Evolutionary conservation across 2,888 invertebrate genomes (phyloP), one percentile per base, ranked within the genome.

Genomic region (Cataglyphis rosenhaueri): DNA sequence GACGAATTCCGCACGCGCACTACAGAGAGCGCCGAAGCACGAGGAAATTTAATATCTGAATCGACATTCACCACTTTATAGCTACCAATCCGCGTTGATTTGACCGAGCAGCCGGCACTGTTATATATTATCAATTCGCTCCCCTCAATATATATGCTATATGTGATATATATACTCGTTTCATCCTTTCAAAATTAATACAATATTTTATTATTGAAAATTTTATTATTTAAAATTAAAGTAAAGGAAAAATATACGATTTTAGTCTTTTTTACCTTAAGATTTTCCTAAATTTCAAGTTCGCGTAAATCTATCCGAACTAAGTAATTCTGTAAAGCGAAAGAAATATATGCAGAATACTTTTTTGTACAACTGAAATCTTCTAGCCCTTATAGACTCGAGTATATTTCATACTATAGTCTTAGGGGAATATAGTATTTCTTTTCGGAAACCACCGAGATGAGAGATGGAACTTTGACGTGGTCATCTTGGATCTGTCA

Each of bases 11-110:
- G 65, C 18, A 70, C 59, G 65, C 41, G 84, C 57, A 57, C 66
- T 78, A 82, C 73, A 68, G 79, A 29, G 44, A 32, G 64, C 71
- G 75, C 65, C 75, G 70, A 32, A 59, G 21, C 32, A 65, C 75
- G 82, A 84, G 87, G 81, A 86, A 88, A 88, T 91, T 90, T 88
- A 91, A 90, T 90, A 90, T 90, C 88, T 81, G 85, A 86, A 90
- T 88, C 84, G 85, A 87, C 88, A 75, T 83, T 71, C 29, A 52
- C n/a, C 64, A 21, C 68, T 71, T 85, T 74, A 38, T 84, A 62
- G 74, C 81, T 71, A 64, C 68, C 62, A 73, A 44, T 32, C 1
- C 35, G 41, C 75, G 44, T 48, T 81, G 65, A 81, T 81, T 71
- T 59, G 65, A 68, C 29, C 62, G 52, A 48, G 29, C 76, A 52